Conservation (phyloP, 2,797 vertebrate genomes). For the Manis crassicaudata region DNA sequence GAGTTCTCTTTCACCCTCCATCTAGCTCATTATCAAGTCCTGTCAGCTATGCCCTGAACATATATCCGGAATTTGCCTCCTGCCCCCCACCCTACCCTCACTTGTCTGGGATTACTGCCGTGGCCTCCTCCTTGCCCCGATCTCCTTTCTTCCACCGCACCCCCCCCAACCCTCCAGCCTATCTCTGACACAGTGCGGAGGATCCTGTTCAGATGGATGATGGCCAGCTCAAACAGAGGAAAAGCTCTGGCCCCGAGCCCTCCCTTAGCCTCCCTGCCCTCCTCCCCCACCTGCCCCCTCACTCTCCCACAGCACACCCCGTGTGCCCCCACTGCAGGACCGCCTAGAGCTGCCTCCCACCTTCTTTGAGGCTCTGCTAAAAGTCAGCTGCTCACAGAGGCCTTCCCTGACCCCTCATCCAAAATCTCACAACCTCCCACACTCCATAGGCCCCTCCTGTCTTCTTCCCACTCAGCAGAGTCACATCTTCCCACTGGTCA, state of each 20-base stretch:
- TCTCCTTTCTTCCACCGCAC: background rate
- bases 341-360: background rate
- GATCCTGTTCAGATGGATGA: too few relatives aligned
- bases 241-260: background rate
- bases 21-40: background rate
- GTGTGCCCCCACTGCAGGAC: fast-evolving
- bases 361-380: background rate
- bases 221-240: background rate
- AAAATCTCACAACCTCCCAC: background rate
- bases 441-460: background rate
- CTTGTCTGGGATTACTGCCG: background rate
- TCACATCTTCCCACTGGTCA: background rate
- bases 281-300: background rate
- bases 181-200: background rate
- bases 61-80: background rate
- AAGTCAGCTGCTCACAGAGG: background rate
- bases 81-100: background rate
- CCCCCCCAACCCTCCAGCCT: background rate
- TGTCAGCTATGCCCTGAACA: background rate
- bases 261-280: background rate
- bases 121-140: background rate
- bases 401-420: background rate
- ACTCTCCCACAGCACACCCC: background rate
- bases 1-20: background rate
- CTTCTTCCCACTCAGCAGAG: background rate